A percentile compares a stretch with the other conserved stretches of the same genome.
Conservation (phyloP, 1,140 invertebrate species). For the Tetramorium alpestre region DNA sequence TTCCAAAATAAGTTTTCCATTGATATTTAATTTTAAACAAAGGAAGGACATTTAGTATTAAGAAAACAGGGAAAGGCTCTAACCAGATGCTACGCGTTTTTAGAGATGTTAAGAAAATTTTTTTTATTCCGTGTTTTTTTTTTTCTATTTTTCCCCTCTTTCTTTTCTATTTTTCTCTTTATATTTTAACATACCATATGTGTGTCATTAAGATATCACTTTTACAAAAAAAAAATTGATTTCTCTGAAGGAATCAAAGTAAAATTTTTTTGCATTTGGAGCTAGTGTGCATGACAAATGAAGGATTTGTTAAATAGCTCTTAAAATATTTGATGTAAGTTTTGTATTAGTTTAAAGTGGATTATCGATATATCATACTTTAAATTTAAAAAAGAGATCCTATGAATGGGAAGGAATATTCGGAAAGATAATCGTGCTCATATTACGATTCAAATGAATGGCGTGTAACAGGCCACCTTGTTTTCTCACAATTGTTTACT, state of each 20-base stretch:
- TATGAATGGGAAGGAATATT: slow-evolving; percentile 60
- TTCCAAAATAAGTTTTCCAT: slow-evolving; percentile 69
- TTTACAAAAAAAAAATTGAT: slow-evolving; percentile 7
- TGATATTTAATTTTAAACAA: slow-evolving; percentile 57
- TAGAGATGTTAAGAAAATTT: slow-evolving; percentile 57
- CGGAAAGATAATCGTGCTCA: slow-evolving; percentile 8
- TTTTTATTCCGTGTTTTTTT: slow-evolving; percentile 48
- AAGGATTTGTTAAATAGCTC: slow-evolving; percentile 20
- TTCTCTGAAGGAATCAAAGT: slow-evolving; percentile 30
- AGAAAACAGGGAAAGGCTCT: slow-evolving; percentile 46
- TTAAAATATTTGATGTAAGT: slow-evolving; percentile 52
- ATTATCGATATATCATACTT: slow-evolving; percentile 40
- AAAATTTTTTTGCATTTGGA: slow-evolving; percentile 36
- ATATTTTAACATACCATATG: slow-evolving; percentile 46
- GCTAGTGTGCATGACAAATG: slow-evolving; percentile 23
- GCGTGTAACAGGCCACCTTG: slow-evolving; percentile 11
- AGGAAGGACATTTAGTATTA: slow-evolving; percentile 52
- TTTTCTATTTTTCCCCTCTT: slow-evolving; percentile 3
- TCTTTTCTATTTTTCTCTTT: not conserved
- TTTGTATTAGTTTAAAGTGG: slow-evolving; percentile 48
- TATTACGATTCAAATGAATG: slow-evolving; percentile 11
- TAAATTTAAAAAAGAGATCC: slow-evolving; percentile 35
- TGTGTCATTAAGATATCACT: slow-evolving; percentile 38
- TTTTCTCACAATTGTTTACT: slow-evolving; percentile 28
- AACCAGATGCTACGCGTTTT: slow-evolving; percentile 63